Evolutionary conservation across 2,888 invertebrate genomes (phyloP), one percentile per base, ranked within the genome.

Genomic region (Leucoma salicis): DNA sequence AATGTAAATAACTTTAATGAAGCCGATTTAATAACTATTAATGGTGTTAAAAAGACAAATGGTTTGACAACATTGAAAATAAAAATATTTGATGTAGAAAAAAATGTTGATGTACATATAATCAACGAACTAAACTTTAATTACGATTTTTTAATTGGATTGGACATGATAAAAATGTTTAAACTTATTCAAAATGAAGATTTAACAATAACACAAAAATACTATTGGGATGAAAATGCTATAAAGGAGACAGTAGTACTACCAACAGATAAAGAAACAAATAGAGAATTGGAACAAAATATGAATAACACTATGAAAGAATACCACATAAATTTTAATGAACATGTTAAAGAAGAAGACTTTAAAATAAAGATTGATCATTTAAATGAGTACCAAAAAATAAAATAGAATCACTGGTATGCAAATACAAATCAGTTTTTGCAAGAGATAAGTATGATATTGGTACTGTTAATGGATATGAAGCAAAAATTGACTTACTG

Each of bases 401-500:
- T 3, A 28, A n/a, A 12, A 28, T 16, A 16, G 3, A 16, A 16
- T 4, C 3, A 12, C 12, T 28, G 13, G 12, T 28, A 28, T 3
- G n/a, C 2, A 5, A 11, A 4, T 28, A 28, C 7, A 28, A 28
- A 3, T 16, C 16, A 4, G 3, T 16, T 3, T 16, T 28, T 28
- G 28, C 55, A 1, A 55, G 49, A 34, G 41, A 56, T 28, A 54
- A 54, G 33, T 60, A 50, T 48, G 55, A 60, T 12, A 28, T 57
- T 2, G 29, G 37, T 2, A 31, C 29, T 1, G 37, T 37, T 6
- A 3, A 21, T 3, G 31, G 11, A 14, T 12, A 53, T 38, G 47
- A 52, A 36, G 49, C 49, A 0, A 0, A 24, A 8, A 28, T 39
- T 11, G 38, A 38, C 25, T 15, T 39, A 2, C 27, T 39, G 1